A percentile compares a stretch with the other conserved stretches of the same genome.
phyloP scores from a whole-genome alignment of 1,140 invertebrate species.

The Zelostemma sp. region DNA sequence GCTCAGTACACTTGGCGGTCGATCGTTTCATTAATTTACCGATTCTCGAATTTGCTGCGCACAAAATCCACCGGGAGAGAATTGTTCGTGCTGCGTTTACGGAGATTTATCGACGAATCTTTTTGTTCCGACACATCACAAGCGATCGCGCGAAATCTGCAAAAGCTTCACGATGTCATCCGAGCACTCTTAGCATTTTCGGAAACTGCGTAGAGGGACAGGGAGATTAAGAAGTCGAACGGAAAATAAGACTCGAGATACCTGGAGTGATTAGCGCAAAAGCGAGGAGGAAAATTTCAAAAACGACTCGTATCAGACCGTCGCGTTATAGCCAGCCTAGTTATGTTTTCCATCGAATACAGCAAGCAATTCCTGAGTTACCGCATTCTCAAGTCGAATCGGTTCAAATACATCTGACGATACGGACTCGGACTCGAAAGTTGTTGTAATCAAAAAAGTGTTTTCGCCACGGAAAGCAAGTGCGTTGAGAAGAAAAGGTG shows the following conservation, averaged over 20 bases:
- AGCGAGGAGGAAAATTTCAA: constrained; percentile 5
- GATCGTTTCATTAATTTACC: no score
- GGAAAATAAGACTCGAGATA: not conserved
- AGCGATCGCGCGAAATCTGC: no score
- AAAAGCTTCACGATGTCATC: constrained; percentile 19
- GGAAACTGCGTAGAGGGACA: not conserved
- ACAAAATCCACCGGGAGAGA: no score
- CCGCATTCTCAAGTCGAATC: constrained; percentile 69
- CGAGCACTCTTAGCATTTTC: constrained; percentile 22
- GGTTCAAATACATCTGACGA: constrained; percentile 71
- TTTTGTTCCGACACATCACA: no score
- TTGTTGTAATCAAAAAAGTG: constrained; percentile 39
- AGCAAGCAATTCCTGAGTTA: constrained; percentile 70
- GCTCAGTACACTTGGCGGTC: no score
- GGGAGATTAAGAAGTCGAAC: no score
- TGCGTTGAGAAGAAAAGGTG: constrained; percentile 15
- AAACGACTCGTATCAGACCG: constrained; percentile 1
- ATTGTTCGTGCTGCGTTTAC: no score
- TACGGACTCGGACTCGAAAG: constrained; percentile 67
- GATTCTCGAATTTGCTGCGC: no score
- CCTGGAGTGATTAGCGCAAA: constrained; percentile 3
- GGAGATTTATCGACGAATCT: no score
- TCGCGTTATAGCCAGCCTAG: constrained; percentile 14
- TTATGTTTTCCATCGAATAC: constrained; percentile 70
- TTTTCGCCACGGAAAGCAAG: not conserved